Percentiles rank a stretch among this genome's conserved stretches.
Evolutionary conservation across 2,888 invertebrate species (phyloP).

Genomic region (Tachina lurida): DNA sequence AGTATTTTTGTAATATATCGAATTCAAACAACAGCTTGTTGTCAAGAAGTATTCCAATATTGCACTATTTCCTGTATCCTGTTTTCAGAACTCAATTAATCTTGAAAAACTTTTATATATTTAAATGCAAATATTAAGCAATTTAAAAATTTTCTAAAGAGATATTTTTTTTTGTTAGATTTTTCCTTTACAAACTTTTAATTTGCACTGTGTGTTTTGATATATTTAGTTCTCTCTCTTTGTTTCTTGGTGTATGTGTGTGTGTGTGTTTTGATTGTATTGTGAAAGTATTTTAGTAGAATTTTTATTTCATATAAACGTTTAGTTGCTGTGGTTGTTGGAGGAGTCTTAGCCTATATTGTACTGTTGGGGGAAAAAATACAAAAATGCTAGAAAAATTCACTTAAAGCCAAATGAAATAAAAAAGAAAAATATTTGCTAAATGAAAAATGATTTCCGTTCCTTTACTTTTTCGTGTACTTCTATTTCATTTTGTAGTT

Average conservation of each 20-base stretch:
- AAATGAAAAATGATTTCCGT: conserved; percentile 69
- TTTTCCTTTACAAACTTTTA: conserved; percentile 17
- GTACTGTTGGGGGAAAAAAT: conserved; percentile 18
- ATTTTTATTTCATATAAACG: conserved; percentile 44
- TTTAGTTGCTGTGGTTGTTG: conserved; percentile 17
- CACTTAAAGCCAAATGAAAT: conserved; percentile 64
- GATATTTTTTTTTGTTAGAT: not conserved
- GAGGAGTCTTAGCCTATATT: not conserved
- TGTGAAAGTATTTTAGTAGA: conserved; percentile 30
- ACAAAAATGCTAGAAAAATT: conserved; percentile 32
- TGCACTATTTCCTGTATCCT: not conserved
- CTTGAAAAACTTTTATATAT: not conserved
- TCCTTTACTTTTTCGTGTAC: conserved; percentile 35
- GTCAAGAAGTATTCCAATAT: no score
- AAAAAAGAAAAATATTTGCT: conserved; percentile 56
- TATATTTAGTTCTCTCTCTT: conserved; percentile 8
- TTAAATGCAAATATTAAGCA: not conserved
- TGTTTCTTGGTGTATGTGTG: conserved; percentile 3
- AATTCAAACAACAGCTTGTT: no score
- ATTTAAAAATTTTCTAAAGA: not conserved
- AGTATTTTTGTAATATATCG: no score
- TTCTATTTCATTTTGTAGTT: conserved; percentile 51
- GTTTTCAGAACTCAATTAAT: not conserved
- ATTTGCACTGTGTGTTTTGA: not conserved
- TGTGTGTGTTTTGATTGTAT: conserved; percentile 4